Evolutionary conservation across 2,797 vertebrate genomes (phyloP), one percentile per base, ranked within the genome.

Genomic region (Siniperca scherzeri): DNA sequence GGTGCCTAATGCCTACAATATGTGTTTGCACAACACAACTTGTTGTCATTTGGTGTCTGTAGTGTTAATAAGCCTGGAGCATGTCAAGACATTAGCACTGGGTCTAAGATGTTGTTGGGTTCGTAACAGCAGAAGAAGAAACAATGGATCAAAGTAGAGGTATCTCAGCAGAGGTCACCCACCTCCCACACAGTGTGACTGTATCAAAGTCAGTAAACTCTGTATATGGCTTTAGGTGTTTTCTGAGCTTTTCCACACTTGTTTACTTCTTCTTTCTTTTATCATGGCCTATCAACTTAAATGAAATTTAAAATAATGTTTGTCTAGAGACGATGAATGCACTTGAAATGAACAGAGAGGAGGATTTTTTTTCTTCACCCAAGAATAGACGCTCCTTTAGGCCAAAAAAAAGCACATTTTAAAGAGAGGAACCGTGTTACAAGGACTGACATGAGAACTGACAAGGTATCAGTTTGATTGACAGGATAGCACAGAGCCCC

Each of bases 11-110:
- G 48, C 27, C 17, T 48, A 22, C 50, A 22, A 7, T 40, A 30
- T 65, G 42, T 71, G 22, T 71, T 74, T 33, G 25, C 12, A 11
- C 30, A 53, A 33, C 55, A 46, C 7, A 78, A 7, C 53, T 74
- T 68, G 52, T 38, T 57, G 30, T 36, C 4, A 50, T 66, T 30
- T 61, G 25, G 19, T 46, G 12, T 61, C 68, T 71, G 53, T 14
- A 0, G 50, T 53, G 66, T 73, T 82, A 61, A 81, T 75, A 62
- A 74, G 77, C 85, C 82, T 57, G 74, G 62, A 87, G 82, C 84
- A 38, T 77, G 70, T 74, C 77, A 44, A n/a, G 70, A 77, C 61
- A 62, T 52, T 52, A 55, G 56, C 42, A 10, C 36, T 16, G 36
- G 59, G 62, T 78, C 64, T 73, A n/a, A 75, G 22, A 61, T 74